A percentile compares a stretch with the other conserved stretches of the same genome.
phyloP scores from a whole-genome alignment of 2,797 vertebrate species.

The Menidia menidia region DNA sequence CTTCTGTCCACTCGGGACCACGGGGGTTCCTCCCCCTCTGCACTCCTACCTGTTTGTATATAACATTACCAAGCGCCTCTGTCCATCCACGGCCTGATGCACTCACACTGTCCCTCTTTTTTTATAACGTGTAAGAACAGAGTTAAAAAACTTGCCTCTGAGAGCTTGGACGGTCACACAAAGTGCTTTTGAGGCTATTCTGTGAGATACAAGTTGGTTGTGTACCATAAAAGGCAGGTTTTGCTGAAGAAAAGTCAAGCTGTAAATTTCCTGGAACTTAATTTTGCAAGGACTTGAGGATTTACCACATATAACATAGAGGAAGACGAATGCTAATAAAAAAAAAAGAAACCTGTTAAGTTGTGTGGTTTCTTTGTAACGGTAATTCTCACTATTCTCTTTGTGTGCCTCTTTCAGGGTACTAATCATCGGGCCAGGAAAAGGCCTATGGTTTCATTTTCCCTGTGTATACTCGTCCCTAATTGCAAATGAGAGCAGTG shows the following conservation, averaged over 20 bases:
- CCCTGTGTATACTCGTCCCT: too few species aligned
- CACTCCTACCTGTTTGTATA: conserved; percentile 75
- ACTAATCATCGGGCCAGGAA: too few species aligned
- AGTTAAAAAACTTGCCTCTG: conserved; percentile 46
- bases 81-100: conserved; percentile 66
- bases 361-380: conserved; percentile 23
- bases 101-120: conserved; percentile 50
- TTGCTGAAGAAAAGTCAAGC: conserved; percentile 52
- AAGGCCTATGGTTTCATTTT: too few species aligned
- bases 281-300: conserved; percentile 68
- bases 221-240: conserved; percentile 23
- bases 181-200: conserved; percentile 47
- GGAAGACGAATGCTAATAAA: conserved; percentile 75
- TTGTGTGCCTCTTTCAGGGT: too few species aligned
- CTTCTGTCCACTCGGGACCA: conserved; percentile 52
- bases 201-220: conserved; percentile 14
- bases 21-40: conserved; percentile 7
- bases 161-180: conserved; percentile 51
- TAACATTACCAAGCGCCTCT: conserved; percentile 72
- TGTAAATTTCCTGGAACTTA: conserved; percentile 72
- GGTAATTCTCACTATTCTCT: too few species aligned
- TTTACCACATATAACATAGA: conserved; percentile 67
- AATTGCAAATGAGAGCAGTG: too few species aligned
- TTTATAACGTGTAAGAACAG: conserved; percentile 63
- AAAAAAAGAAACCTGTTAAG: conserved; percentile 49